Evolutionary conservation across 2,797 vertebrate species (phyloP).

Genomic region (Cossypha dichroa): DNA sequence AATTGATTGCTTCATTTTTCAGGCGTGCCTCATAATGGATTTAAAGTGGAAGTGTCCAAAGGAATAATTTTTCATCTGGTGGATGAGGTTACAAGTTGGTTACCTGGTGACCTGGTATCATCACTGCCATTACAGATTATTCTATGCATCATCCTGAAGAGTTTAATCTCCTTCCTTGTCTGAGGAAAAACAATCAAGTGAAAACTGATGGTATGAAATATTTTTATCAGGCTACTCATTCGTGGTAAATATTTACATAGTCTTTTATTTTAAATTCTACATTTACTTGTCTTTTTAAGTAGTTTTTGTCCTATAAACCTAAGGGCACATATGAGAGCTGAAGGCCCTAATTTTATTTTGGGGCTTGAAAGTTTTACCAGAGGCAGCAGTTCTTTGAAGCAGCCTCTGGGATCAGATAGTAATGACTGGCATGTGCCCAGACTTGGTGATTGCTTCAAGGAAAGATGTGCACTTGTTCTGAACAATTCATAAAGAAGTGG

Average conservation of each 20-base stretch:
- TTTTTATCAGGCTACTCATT: neutral
- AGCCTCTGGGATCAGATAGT: neutral
- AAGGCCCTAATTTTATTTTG: neutral
- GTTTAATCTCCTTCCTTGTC: constrained; percentile 75
- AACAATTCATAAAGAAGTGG: neutral
- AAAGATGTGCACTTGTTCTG: neutral
- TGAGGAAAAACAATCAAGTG: constrained; percentile 75
- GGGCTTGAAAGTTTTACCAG: neutral
- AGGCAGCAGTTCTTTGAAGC: neutral
- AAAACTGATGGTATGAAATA: constrained; percentile 82
- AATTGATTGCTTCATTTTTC: neutral
- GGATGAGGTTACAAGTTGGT: constrained; percentile 74
- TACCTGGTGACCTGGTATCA: constrained; percentile 63
- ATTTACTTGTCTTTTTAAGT: neutral
- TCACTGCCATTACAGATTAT: constrained; percentile 76
- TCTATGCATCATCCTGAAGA: constrained; percentile 80
- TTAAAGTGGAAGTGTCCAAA: constrained; percentile 58
- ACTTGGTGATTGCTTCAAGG: neutral
- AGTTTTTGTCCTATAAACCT: neutral
- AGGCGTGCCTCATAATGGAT: constrained; percentile 59
- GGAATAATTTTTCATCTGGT: constrained; percentile 82
- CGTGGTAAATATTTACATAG: neutral
- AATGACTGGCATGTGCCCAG: neutral
- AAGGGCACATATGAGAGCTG: neutral
- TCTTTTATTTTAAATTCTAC: neutral